These are phyloP conservation scores for Drosophila barbarae DNA, from an alignment of 2,888 invertebrate species.

Conservation along the genomic window DNA sequence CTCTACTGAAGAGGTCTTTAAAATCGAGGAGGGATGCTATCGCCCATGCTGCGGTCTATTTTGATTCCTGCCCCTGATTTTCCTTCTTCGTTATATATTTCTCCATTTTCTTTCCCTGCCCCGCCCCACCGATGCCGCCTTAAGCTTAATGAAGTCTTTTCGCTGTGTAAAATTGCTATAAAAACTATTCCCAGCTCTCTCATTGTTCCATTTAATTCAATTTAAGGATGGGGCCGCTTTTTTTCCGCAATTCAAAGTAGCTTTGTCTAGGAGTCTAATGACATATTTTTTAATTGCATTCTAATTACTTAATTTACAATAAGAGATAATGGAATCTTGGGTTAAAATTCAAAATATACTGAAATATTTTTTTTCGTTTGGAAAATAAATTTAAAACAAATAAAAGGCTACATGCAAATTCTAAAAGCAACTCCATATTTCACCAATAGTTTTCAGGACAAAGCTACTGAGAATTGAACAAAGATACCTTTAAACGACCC, in stretches of 20 bases:
- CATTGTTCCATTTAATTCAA: slow-evolving; percentile 11
- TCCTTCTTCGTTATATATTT: background rate
- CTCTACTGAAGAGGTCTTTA: slow-evolving; percentile 33
- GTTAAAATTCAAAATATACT: too few relatives aligned
- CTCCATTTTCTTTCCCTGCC: slow-evolving; percentile 1
- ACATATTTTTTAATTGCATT: background rate
- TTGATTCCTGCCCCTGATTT: slow-evolving; percentile 49
- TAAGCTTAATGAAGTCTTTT: slow-evolving; percentile 72
- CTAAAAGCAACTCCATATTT: background rate
- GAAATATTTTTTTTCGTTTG: background rate
- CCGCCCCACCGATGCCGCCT: slow-evolving; percentile 46
- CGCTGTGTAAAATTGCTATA: slow-evolving; percentile 71
- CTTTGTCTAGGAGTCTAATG: background rate
- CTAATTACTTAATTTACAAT: background rate
- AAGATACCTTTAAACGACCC: background rate
- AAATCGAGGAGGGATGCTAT: slow-evolving; percentile 3
- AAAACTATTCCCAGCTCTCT: slow-evolving; percentile 51
- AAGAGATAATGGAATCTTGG: background rate
- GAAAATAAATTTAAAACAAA: background rate
- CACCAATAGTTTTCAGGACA: background rate
- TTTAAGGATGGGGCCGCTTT: slow-evolving; percentile 3
- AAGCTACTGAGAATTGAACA: slow-evolving; percentile 3
- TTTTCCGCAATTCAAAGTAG: background rate
- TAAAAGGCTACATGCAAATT: background rate
- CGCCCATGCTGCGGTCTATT: slow-evolving; percentile 13